Evolutionary conservation across 2,797 vertebrate genomes (phyloP).

Genomic region (Tolypeutes matacus): DNA sequence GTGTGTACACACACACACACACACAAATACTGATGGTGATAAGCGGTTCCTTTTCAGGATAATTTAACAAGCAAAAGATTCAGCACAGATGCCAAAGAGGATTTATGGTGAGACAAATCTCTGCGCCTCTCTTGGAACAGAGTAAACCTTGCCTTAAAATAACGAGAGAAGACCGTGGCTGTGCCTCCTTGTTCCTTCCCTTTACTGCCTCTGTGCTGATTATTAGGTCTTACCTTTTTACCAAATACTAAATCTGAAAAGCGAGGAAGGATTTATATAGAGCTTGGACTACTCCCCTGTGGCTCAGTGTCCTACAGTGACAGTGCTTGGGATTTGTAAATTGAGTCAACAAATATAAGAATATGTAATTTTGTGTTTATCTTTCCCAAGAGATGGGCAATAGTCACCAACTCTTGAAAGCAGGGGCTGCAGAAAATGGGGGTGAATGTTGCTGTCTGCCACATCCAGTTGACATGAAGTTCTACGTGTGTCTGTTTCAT

Average conservation of each 20-base stretch:
- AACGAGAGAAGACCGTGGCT: fast-evolving
- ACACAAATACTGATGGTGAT: too few relatives aligned
- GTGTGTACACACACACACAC: too few relatives aligned
- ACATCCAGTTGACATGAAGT: fast-evolving
- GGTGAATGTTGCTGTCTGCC: fast-evolving
- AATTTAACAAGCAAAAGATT: background rate
- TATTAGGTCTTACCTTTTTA: too few relatives aligned
- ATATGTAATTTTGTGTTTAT: fast-evolving
- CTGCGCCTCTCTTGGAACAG: too few relatives aligned
- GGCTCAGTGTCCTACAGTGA: fast-evolving
- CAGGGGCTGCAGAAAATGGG: fast-evolving
- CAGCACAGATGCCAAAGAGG: fast-evolving
- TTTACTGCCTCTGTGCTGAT: background rate
- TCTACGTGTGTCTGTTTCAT: fast-evolving
- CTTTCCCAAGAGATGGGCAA: background rate
- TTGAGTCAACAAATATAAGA: background rate
- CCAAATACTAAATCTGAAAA: fast-evolving
- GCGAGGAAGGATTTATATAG: background rate
- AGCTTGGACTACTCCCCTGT: background rate
- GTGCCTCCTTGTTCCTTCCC: background rate
- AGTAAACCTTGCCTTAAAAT: too few relatives aligned
- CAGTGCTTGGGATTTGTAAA: background rate
- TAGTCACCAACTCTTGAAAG: fast-evolving
- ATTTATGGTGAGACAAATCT: fast-evolving
- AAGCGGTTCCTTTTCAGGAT: background rate